These are phyloP conservation scores for Drosophila nr. medialis DNA, from an alignment of 2,888 invertebrate species.

Conservation along the genomic window DNA sequence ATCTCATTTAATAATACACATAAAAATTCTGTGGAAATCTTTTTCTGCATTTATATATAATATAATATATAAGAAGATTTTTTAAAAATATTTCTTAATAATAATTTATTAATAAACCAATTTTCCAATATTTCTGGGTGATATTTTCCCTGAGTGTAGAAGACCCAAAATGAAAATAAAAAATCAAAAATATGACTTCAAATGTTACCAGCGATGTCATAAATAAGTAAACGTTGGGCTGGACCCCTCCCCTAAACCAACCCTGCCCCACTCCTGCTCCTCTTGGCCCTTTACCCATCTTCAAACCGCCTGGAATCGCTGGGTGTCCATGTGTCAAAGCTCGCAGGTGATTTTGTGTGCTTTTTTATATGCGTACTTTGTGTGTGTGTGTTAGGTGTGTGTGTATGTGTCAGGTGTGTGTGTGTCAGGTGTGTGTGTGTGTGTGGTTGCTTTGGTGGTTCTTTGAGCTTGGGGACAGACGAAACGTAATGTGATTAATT, in stretches of 20 bases:
- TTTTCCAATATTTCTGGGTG: neutral
- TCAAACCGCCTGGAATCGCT: neutral
- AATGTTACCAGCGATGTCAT: constrained; percentile 48
- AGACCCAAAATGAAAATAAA: constrained; percentile 14
- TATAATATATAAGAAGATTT: neutral
- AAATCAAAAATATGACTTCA: constrained; percentile 66
- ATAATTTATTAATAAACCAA: neutral
- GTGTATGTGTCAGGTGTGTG: neutral
- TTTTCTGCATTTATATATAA: neutral
- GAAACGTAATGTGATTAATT: constrained; percentile 47
- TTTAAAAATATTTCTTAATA: neutral
- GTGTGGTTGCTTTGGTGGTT: constrained; percentile 10
- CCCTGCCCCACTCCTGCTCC: rapidly evolving
- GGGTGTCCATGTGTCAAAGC: constrained; percentile 40
- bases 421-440: constrained; percentile 2
- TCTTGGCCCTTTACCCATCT: neutral
- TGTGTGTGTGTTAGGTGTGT: constrained; percentile 1
- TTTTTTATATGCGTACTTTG: constrained; percentile 38
- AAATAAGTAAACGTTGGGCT: constrained; percentile 48
- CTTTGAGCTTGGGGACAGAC: constrained; percentile 3
- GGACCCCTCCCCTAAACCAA: neutral
- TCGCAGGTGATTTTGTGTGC: constrained; percentile 62
- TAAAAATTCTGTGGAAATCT: no score
- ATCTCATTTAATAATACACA: no score
- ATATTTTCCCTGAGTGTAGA: neutral